A percentile compares a stretch with the other conserved stretches of the same genome.
phyloP scores from a whole-genome alignment of 2,888 invertebrate species.

The Folsomia candida region DNA sequence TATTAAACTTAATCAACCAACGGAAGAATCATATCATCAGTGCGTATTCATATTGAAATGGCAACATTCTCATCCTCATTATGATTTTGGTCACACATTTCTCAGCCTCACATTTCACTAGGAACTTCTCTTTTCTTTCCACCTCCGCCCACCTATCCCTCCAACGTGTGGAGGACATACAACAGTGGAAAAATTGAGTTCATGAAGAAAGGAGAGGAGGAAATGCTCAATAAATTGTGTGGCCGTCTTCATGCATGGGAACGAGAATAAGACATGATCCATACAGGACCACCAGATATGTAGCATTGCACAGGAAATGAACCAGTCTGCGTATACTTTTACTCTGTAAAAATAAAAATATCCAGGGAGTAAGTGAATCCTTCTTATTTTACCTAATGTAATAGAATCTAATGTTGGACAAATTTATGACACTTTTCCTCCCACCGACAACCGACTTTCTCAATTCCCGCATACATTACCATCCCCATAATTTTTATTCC shows the following conservation, averaged over 20 bases:
- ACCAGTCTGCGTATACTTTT: background rate
- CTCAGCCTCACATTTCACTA: too few relatives aligned
- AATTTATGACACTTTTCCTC: constrained; percentile 52
- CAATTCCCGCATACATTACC: constrained; percentile 50
- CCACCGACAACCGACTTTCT: constrained; percentile 33
- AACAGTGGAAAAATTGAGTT: background rate
- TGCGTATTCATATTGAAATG: background rate
- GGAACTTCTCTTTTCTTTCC: background rate
- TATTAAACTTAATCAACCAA: too few relatives aligned
- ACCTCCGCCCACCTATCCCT: background rate
- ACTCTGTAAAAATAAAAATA: background rate
- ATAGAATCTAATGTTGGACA: constrained; percentile 21
- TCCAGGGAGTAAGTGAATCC: background rate
- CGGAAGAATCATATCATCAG: too few relatives aligned
- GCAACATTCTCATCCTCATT: background rate
- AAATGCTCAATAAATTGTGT: constrained; percentile 15
- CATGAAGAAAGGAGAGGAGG: constrained; percentile 17
- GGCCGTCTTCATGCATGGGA: background rate
- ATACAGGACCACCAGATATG: background rate
- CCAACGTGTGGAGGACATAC: background rate
- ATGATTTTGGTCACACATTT: constrained; percentile 1
- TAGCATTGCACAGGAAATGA: background rate
- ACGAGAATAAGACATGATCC: background rate
- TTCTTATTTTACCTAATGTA: background rate
- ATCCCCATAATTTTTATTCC: constrained; percentile 21